Conservation (phyloP, 2,888 invertebrate species). For the Eustalomyia histrio region DNA sequence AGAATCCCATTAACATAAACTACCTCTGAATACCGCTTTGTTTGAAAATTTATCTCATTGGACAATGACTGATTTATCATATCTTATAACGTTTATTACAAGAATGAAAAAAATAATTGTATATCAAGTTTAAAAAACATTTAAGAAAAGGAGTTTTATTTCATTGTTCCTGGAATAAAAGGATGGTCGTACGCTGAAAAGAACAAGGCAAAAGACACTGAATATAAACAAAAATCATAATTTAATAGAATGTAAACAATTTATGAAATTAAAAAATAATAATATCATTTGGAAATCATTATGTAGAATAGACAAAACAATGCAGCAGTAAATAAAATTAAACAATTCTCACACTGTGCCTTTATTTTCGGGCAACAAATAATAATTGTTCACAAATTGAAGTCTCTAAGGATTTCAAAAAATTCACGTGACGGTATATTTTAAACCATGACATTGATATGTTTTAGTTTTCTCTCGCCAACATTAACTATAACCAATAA, state of each 20-base stretch:
- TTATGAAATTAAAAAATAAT: conserved; percentile 78
- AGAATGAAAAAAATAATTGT: conserved; percentile 30
- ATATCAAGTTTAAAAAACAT: conserved; percentile 50
- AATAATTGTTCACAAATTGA: conserved; percentile 27
- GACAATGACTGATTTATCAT: conserved; percentile 58
- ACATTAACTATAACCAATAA: conserved; percentile 69
- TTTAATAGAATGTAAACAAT: conserved; percentile 79
- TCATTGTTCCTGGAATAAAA: conserved; percentile 40
- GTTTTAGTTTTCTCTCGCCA: conserved; percentile 20
- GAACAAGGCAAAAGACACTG: conserved; percentile 38
- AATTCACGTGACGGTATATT: conserved; percentile 45
- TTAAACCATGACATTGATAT: conserved; percentile 49
- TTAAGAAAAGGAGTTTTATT: conserved; percentile 44
- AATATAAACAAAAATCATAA: conserved; percentile 69
- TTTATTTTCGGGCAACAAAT: background rate
- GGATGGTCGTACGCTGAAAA: conserved; percentile 40
- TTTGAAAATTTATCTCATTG: conserved; percentile 6
- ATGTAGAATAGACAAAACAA: conserved; percentile 32
- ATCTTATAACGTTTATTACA: conserved; percentile 42
- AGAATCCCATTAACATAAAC: no score
- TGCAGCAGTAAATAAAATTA: background rate
- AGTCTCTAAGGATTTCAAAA: conserved; percentile 48
- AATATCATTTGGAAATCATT: conserved; percentile 38
- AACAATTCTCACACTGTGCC: conserved; percentile 41
- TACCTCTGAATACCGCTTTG: no score